Conservation (phyloP, 1,140 invertebrate species). For the Drosophila equinoxialis region DNA sequence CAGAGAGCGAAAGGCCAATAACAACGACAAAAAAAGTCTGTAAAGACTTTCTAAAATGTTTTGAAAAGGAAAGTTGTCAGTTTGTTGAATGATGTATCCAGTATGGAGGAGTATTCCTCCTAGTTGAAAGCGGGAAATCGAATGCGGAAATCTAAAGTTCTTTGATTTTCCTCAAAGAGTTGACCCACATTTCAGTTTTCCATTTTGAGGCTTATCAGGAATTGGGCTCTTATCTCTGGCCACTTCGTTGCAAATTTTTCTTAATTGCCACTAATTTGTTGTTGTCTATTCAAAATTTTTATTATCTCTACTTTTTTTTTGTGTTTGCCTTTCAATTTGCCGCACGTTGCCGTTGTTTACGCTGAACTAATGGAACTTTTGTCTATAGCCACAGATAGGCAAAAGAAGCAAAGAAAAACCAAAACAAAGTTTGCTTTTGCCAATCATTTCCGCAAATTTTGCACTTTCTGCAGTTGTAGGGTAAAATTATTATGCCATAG, state of each 20-base stretch:
- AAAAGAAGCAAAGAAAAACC: not conserved
- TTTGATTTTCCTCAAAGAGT: constrained; percentile 3
- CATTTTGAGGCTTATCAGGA: constrained; percentile 63
- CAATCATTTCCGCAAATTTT: constrained; percentile 7
- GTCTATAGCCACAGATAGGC: not conserved
- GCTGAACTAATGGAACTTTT: constrained; percentile 7
- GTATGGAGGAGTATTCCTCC: not conserved
- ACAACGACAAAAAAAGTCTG: constrained; percentile 2
- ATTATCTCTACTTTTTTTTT: constrained; percentile 42
- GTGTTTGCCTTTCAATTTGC: constrained; percentile 29
- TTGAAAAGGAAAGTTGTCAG: constrained; percentile 19
- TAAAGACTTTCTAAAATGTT: constrained; percentile 15
- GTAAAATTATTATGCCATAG: constrained; percentile 3
- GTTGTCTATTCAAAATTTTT: constrained; percentile 19
- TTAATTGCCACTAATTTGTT: constrained; percentile 73
- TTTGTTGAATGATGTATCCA: not conserved
- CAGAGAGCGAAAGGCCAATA: constrained; percentile 11
- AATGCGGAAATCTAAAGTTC: constrained; percentile 1
- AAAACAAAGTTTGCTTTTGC: constrained; percentile 2
- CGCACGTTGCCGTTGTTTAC: not conserved
- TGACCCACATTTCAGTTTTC: constrained; percentile 35
- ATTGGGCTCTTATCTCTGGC: constrained; percentile 44
- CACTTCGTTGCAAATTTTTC: constrained; percentile 60
- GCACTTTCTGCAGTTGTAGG: not conserved
- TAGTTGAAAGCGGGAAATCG: not conserved